Evolutionary conservation across 2,888 invertebrate species (phyloP).

Genomic region (Ctena decussata): DNA sequence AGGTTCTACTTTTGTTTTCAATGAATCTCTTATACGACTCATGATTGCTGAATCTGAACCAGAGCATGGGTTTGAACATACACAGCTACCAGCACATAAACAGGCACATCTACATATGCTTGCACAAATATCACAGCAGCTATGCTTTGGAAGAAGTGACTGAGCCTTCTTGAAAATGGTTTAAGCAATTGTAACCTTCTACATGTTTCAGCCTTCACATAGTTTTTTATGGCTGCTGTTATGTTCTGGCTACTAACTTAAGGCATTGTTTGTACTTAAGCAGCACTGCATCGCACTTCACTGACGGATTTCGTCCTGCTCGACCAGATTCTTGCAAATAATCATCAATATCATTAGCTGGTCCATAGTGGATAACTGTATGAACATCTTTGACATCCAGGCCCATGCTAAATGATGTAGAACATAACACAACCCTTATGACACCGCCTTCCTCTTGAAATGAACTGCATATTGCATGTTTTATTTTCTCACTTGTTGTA

Average conservation of each 20-base stretch:
- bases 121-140: neutral
- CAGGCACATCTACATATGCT: neutral
- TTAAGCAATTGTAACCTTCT: neutral
- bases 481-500: neutral
- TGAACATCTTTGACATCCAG: slow-evolving; percentile 8
- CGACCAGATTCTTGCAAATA: too few relatives aligned
- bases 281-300: neutral
- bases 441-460: slow-evolving; percentile 12
- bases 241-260: slow-evolving; percentile 29
- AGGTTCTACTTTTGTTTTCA: neutral
- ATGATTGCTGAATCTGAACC: neutral
- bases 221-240: slow-evolving; percentile 19
- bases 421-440: slow-evolving; percentile 28
- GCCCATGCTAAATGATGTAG: slow-evolving; percentile 41
- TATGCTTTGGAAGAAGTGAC: neutral
- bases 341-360: slow-evolving; percentile 31
- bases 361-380: slow-evolving; percentile 34
- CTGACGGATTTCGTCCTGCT: slow-evolving; percentile 28
- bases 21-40: neutral
- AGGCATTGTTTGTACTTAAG: slow-evolving; percentile 14
- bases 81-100: neutral
- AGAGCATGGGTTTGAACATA: neutral
- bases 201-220: neutral
- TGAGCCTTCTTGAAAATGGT: neutral
- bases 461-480: neutral